These are phyloP conservation scores for Kryptolebias marmoratus DNA, from an alignment of 2,113 vertebrate species.

Conservation along the genomic window DNA sequence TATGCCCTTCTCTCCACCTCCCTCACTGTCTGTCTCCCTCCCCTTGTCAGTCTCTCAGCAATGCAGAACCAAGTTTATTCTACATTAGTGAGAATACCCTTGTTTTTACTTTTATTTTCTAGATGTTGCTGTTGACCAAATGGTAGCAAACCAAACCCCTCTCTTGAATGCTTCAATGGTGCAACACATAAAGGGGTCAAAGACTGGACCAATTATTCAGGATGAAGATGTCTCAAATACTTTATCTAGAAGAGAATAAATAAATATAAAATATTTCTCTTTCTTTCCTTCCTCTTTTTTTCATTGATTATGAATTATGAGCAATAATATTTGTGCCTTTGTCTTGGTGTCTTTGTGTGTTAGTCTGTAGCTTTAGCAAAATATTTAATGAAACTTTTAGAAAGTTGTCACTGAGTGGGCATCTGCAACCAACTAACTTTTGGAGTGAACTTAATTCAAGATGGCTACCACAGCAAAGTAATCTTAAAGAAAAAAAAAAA, in stretches of 20 bases:
- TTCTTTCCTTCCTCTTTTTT: slow-evolving; percentile 6
- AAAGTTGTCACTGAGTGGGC: no score
- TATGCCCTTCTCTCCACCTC: slow-evolving; percentile 49
- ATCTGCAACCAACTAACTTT: no score
- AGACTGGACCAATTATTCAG: not conserved
- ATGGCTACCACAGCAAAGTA: no score
- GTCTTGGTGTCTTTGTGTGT: no score
- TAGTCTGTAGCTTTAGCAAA: no score
- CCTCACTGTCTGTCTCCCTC: not conserved
- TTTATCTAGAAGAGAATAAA: not conserved
- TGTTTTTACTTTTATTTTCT: slow-evolving; percentile 33
- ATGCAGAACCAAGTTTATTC: slow-evolving; percentile 52
- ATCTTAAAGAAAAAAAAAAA: no score
- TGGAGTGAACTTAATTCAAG: no score
- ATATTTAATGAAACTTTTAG: no score
- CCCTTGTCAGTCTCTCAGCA: slow-evolving; percentile 36
- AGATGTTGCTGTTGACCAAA: slow-evolving; percentile 14
- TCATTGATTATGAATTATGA: not conserved
- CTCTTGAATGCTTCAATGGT: slow-evolving; percentile 25
- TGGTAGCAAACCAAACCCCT: slow-evolving; percentile 33
- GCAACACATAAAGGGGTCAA: slow-evolving; percentile 8
- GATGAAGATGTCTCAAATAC: not conserved
- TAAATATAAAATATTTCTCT: slow-evolving; percentile 3
- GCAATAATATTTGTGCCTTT: no score
- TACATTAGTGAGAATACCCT: slow-evolving; percentile 45